Evolutionary conservation across 2,797 vertebrate genomes (phyloP).

Genomic region (Apogon hyalosoma): DNA sequence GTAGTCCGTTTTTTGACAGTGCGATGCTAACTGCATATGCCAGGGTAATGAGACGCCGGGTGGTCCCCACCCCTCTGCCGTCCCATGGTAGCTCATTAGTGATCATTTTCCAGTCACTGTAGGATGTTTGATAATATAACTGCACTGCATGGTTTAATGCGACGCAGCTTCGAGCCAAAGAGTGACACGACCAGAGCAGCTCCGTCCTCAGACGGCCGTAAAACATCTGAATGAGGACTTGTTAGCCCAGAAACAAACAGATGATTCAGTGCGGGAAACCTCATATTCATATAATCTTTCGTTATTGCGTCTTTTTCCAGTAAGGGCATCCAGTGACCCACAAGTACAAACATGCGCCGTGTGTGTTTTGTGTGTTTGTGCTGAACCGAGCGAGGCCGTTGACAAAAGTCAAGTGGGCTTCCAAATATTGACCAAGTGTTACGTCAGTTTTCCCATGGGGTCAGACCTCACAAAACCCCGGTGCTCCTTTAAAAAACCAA

Average conservation of each 20-base stretch:
- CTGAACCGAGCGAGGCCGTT: constrained; percentile 1
- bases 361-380: constrained; percentile 16
- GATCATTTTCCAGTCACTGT: constrained; percentile 36
- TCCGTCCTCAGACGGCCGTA: constrained; percentile 31
- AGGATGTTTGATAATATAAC: constrained; percentile 36
- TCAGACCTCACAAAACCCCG: constrained; percentile 61
- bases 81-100: constrained; percentile 63
- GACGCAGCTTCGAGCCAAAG: constrained; percentile 24
- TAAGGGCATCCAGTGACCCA: constrained; percentile 20
- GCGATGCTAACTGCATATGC: constrained; percentile 31
- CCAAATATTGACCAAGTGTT: constrained; percentile 60
- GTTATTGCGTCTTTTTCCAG: background rate
- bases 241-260: constrained; percentile 3
- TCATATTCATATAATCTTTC: background rate
- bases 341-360: background rate
- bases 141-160: constrained; percentile 20
- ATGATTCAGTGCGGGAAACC: constrained; percentile 16
- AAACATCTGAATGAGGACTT: constrained; percentile 31
- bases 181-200: constrained; percentile 23
- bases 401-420: constrained; percentile 31
- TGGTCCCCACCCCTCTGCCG: constrained; percentile 47
- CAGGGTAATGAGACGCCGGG: constrained; percentile 25
- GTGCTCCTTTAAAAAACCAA: constrained; percentile 53
- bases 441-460: constrained; percentile 58
- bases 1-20: constrained; percentile 27